Evolutionary conservation across 2,888 invertebrate genomes (phyloP), one percentile per base, ranked within the genome.

Genomic region (Amphipoea oculea): DNA sequence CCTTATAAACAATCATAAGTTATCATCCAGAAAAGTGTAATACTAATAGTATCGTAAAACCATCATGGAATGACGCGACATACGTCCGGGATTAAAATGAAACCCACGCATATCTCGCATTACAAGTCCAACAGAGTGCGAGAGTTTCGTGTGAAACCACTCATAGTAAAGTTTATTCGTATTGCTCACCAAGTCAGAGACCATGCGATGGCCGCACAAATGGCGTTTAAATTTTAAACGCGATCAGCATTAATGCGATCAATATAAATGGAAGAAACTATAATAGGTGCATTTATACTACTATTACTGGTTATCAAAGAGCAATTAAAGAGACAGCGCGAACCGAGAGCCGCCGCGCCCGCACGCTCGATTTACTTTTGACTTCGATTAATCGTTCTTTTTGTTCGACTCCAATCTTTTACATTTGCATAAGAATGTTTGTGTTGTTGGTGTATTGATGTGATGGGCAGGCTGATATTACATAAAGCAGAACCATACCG

Each of bases 391-490:
- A 95, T 94, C 92, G 93, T 92, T 93, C 91, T 94, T 96, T 95
- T 95, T 95, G 94, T 95, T 94, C 91, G 86, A 88, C 90, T 93
- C 91, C 94, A 94, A 93, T 95, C 93, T 93, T 88, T 90, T 89
- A 91, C 92, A 95, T 96, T 95, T 95, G 94, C 95, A 95, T 96
- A 95, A 93, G 93, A 95, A 95, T 95, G 94, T 94, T 89, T 91
- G 88, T 89, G 89, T 84, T 91, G 87, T 89, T 91, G 84, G 51
- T 73, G 65, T 73, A 78, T 79, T 87, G 89, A 90, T 89, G 86
- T 84, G 83, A 85, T 82, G 78, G 86, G 79, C 66, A 57, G 57
- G 66, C 74, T 77, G 72, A 75, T 79, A 83, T 75, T 77, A 86
- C 67, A 79, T 63, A 66, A 66, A 72, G n/a, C 14, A 17, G 17